Evolutionary conservation across 2,888 invertebrate genomes (phyloP), one percentile per base, ranked within the genome.

Genomic region (Dichetophora obliterata): DNA sequence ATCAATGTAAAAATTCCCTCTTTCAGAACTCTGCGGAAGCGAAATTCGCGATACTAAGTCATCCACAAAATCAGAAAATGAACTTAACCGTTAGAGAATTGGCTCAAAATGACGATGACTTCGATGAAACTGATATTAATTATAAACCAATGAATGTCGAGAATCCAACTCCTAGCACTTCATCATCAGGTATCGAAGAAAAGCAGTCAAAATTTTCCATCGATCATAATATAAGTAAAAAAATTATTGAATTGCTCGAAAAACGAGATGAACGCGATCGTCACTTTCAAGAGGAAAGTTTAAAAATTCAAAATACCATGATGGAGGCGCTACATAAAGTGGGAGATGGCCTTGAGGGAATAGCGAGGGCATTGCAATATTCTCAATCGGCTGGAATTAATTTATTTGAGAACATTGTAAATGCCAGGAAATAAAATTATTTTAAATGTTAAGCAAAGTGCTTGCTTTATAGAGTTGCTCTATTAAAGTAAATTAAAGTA

Each of bases 231-330:
- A 19, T 70, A 9, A 19, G 19, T 4, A 24, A 11, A 5, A 50
- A 27, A 54, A 70, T 70, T 5, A 31, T 54, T 27, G 54, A 70
- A 9, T 5, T 68, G 24, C 24, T 68, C 5, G 27, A 68, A n/a
- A 68, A 24, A 27, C 19, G 34, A 0, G 70, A 70, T 54, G 54
- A 70, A 54, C 50, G 52, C 8, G 70, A 54, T 70, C 34, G 31
- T 5, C 1, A 19, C 2, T 70, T 70, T 34, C 70, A 70, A 19
- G 54, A 70, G 9, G 54, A 70, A 34, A 27, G 52, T 14, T 11
- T 70, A 8, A 52, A 70, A 50, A 54, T 11, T 11, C 54, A 70
- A 22, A 52, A 19, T 27, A n/a, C n/a, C 27, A 70, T 54, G 1
- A 27, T n/a, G 3, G 19, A 31, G 3, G 52, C 19, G 6, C 14